Evolutionary conservation across 1,140 invertebrate genomes (phyloP).

Genomic region (Conus ventricosus): DNA sequence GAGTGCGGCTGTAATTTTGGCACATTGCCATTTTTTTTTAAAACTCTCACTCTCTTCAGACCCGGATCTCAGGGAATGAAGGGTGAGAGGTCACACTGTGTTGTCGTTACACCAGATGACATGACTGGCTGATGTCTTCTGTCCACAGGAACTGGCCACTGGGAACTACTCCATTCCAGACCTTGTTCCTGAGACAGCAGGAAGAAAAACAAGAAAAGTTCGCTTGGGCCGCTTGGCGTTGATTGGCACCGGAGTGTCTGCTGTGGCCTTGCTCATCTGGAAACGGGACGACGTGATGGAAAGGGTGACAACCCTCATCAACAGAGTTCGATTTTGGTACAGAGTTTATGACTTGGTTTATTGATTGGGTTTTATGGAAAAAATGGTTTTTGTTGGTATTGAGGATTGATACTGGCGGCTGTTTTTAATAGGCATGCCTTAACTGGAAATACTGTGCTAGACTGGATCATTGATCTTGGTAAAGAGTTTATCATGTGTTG

Average conservation of each 20-base stretch:
- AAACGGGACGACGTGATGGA: constrained; percentile 28
- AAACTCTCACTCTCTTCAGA: neutral
- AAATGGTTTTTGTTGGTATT: neutral
- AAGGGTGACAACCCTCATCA: neutral
- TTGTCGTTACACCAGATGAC: neutral
- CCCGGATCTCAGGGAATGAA: no score
- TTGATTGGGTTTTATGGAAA: neutral
- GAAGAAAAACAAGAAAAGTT: neutral
- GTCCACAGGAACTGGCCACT: constrained; percentile 41
- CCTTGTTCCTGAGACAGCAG: constrained; percentile 20
- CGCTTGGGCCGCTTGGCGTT: constrained; percentile 24
- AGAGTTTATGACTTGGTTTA: neutral
- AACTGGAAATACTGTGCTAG: no score
- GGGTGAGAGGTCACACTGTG: no score
- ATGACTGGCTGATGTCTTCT: neutral
- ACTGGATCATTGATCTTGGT: no score
- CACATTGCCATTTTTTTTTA: neutral
- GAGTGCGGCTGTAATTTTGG: neutral
- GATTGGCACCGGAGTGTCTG: neutral
- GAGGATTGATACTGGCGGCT: neutral
- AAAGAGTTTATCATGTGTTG: no score
- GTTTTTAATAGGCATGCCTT: neutral
- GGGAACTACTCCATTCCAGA: constrained; percentile 44
- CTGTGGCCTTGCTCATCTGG: constrained; percentile 39
- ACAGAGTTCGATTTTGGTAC: neutral